Conservation (phyloP, 2,888 invertebrate species). For the Loripinus fragilis region DNA sequence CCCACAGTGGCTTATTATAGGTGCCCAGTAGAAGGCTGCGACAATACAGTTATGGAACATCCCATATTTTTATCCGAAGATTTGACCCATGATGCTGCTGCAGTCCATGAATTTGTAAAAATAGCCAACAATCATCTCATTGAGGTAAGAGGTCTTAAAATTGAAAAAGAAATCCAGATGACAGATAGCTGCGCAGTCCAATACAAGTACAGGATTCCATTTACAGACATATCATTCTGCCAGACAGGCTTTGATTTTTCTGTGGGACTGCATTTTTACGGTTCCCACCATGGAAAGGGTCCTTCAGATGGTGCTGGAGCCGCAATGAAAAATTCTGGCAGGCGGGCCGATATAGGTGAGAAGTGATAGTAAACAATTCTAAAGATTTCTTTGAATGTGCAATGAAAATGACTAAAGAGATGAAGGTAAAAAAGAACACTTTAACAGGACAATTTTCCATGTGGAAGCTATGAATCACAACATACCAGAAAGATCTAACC, state of each 20-base stretch:
- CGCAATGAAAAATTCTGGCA: constrained; percentile 35
- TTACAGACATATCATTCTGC: constrained; percentile 40
- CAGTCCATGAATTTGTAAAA: constrained; percentile 41
- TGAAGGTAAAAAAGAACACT: constrained; percentile 27
- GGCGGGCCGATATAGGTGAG: constrained; percentile 38
- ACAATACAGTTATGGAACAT: constrained; percentile 43
- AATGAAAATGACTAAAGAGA: constrained; percentile 37
- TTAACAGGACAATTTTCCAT: constrained; percentile 36
- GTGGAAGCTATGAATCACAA: constrained; percentile 19
- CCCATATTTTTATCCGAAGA: constrained; percentile 54
- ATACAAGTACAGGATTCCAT: constrained; percentile 43
- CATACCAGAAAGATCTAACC: constrained; percentile 26
- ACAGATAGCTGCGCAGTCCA: constrained; percentile 46
- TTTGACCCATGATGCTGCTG: constrained; percentile 44
- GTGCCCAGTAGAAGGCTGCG: constrained; percentile 40
- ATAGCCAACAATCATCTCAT: constrained; percentile 35
- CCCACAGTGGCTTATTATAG: constrained; percentile 45
- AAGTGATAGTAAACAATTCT: constrained; percentile 35
- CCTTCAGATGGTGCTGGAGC: constrained; percentile 52
- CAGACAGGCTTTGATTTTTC: constrained; percentile 36
- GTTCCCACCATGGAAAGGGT: constrained; percentile 44
- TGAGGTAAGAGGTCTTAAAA: constrained; percentile 28
- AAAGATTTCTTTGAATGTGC: constrained; percentile 31
- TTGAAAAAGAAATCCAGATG: constrained; percentile 43
- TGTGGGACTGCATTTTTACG: constrained; percentile 42